phyloP scores from a whole-genome alignment of 2,888 invertebrate species.

The Dimorphilus gyrociliatus region DNA sequence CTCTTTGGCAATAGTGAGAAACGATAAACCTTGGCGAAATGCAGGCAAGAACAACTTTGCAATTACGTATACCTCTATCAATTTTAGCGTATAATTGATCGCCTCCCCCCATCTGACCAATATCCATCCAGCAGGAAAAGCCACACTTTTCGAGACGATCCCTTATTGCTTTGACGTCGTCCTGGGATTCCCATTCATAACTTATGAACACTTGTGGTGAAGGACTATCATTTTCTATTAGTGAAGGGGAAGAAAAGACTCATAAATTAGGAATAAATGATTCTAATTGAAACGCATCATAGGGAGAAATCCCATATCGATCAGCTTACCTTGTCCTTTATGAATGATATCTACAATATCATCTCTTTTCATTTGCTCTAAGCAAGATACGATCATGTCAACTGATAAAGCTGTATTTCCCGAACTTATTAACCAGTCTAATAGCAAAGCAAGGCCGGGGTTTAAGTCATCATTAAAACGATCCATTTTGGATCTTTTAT shows the following conservation, averaged over 20 bases:
- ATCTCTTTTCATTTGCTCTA: conserved; percentile 32
- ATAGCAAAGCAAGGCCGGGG: conserved; percentile 33
- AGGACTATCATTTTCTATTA: too few relatives aligned
- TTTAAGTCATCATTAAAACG: conserved; percentile 33
- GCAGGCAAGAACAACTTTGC: conserved; percentile 36
- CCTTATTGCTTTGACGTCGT: conserved; percentile 30
- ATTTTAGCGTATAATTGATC: conserved; percentile 37
- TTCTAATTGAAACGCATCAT: not conserved
- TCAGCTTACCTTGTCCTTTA: conserved; percentile 22
- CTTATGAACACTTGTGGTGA: conserved; percentile 37
- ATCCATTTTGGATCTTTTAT: conserved; percentile 32
- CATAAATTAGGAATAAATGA: too few relatives aligned
- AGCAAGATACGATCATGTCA: conserved; percentile 35
- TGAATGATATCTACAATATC: conserved; percentile 30
- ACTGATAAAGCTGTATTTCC: conserved; percentile 38
- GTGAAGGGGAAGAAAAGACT: too few relatives aligned
- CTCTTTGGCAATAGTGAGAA: conserved; percentile 37
- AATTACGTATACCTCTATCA: conserved; percentile 36
- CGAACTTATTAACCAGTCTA: conserved; percentile 38
- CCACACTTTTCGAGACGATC: conserved; percentile 35
- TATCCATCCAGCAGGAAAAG: conserved; percentile 40
- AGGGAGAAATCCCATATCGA: not conserved
- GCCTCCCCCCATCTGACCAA: conserved; percentile 38
- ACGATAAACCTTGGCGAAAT: conserved; percentile 37
- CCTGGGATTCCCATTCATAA: conserved; percentile 40